Evolutionary conservation across 2,888 invertebrate genomes (phyloP), one percentile per base, ranked within the genome.

Genomic region (Drosophila mercatorum): DNA sequence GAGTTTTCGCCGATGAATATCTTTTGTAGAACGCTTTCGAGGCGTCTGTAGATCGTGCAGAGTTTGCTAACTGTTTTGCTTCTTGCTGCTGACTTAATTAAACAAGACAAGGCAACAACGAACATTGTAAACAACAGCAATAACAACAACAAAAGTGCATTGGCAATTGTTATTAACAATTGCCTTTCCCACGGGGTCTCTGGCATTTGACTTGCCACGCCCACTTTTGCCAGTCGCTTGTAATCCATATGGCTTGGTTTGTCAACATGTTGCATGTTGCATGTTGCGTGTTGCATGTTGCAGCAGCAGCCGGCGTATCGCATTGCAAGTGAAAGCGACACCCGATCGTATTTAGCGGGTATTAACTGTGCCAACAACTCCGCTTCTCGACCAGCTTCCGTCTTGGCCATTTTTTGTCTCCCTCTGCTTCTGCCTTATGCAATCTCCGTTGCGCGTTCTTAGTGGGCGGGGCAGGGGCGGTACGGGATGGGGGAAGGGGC

Each of bases 181-280:
- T 64, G 67, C 8, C 11, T 43, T 89, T 85, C 88, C 89, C 89
- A 85, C 85, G 89, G 75, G 78, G 81, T 77, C 78, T 78, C 64
- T 88, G 83, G 69, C 88, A 88, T 82, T 88, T 78, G 67, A 68
- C 71, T 78, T 68, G 77, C 12, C 22, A 31, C 41, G 8, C 59
- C 59, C 47, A 7, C 26, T 14, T 17, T 2, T n/a, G 11, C 2
- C 44, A 26, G 55, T 28, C 55, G 26, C 0, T 53, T 63, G 71
- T 64, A 44, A 66, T 51, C 28, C 10, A 56, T 60, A 38, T 49
- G 40, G 55, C 38, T 51, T 2, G 28, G 61, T 60, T 65, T 63
- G 46, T 55, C 58, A 63, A 64, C 68, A 73, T 60, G 62, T 72
- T 63, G 76, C 70, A 60, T 47, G 61, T 62, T 10, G 68, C 58